A percentile compares a stretch with the other conserved stretches of the same genome.
Evolutionary conservation across 2,797 vertebrate genomes (phyloP).

Genomic region (Anableps anableps): DNA sequence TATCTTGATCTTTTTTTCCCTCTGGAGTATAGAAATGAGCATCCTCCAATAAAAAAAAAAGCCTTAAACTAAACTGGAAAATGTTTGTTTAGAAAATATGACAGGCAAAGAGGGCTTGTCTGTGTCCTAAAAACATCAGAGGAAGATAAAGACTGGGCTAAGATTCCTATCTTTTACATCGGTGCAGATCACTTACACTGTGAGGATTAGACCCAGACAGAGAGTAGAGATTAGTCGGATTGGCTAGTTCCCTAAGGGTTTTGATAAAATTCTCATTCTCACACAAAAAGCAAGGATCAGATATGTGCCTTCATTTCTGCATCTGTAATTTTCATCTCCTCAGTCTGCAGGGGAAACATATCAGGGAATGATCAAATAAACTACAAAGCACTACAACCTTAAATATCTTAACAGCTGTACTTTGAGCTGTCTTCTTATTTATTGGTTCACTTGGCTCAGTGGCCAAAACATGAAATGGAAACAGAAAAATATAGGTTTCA

Average conservation of each 20-base stretch:
- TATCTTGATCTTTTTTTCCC: conserved; percentile 6
- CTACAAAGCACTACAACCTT: conserved; percentile 12
- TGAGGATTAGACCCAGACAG: conserved; percentile 50
- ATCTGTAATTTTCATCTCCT: conserved; percentile 46
- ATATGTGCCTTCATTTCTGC: conserved; percentile 42
- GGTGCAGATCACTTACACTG: conserved; percentile 44
- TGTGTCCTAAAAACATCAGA: conserved; percentile 30
- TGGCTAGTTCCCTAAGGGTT: conserved; percentile 46
- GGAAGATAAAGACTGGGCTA: conserved; percentile 32
- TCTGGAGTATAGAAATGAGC: conserved; percentile 13
- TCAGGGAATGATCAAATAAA: conserved; percentile 46
- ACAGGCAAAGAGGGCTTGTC: conserved; percentile 6
- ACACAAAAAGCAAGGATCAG: conserved; percentile 49
- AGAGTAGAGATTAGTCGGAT: conserved; percentile 57
- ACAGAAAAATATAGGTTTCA: neutral
- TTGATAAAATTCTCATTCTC: conserved; percentile 56
- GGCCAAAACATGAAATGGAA: neutral
- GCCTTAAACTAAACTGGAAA: neutral
- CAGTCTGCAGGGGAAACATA: conserved; percentile 10
- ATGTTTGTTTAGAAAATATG: conserved; percentile 39
- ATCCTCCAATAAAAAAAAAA: conserved; percentile 19
- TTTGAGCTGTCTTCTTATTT: neutral
- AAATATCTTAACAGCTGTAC: neutral
- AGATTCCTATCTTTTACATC: conserved; percentile 55
- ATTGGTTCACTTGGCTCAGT: too few species aligned